Conservation (phyloP, 2,888 invertebrate species). For the Choristoneura rosaceana region DNA sequence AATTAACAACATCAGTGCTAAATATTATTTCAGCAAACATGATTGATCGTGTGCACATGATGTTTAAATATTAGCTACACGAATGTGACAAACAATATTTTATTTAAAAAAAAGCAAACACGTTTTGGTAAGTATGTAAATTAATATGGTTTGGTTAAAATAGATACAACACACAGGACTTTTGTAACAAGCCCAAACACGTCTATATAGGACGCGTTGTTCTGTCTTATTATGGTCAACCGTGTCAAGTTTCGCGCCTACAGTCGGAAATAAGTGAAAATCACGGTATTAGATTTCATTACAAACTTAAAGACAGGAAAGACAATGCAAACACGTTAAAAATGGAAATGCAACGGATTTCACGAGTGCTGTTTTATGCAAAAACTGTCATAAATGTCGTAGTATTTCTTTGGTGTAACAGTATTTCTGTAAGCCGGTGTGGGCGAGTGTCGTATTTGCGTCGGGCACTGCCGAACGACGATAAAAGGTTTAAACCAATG, state of each 20-base stretch:
- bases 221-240: too few species aligned
- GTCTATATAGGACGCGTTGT: too few species aligned
- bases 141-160: too few species aligned
- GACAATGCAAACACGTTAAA: not conserved
- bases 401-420: conserved; percentile 21
- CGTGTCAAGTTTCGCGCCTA: too few species aligned
- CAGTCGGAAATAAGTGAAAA: too few species aligned
- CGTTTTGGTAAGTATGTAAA: too few species aligned
- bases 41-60: not conserved
- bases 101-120: too few species aligned
- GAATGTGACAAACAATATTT: not conserved
- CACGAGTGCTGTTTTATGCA: not conserved
- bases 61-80: not conserved
- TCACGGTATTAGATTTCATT: too few species aligned
- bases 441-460: conserved; percentile 58
- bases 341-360: not conserved
- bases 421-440: conserved; percentile 53
- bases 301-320: too few species aligned
- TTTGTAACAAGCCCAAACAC: too few species aligned
- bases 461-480: conserved; percentile 59
- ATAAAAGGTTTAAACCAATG: conserved; percentile 72
- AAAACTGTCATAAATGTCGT: not conserved
- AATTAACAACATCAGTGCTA: not conserved
- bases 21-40: conserved; percentile 2
- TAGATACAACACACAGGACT: too few species aligned